A percentile compares a stretch with the other conserved stretches of the same genome.
Conservation (phyloP, 2,888 invertebrate genomes). For the Quadriops clusia region DNA sequence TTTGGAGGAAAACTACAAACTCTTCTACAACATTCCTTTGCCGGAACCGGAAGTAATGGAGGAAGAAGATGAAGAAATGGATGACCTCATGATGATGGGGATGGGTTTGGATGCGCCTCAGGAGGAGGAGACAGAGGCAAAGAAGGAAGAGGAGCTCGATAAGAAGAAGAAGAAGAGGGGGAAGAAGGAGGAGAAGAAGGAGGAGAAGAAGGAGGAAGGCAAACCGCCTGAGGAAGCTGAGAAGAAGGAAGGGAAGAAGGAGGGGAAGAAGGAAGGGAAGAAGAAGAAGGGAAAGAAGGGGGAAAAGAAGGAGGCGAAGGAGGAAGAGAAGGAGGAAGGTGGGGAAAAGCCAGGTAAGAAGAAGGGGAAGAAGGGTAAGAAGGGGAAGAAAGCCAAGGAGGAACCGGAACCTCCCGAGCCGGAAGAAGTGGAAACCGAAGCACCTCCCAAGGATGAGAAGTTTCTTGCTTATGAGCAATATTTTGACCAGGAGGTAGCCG, state of each 20-base stretch:
- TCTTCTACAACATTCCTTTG: constrained; percentile 52
- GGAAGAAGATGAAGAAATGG: constrained; percentile 14
- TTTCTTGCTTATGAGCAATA: constrained; percentile 54
- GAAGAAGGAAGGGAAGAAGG: constrained; percentile 21
- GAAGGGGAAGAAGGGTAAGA: constrained; percentile 14
- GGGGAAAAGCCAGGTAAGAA: constrained; percentile 12
- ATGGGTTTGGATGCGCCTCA: constrained; percentile 1
- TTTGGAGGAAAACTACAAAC: constrained; percentile 51
- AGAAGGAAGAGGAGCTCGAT: neutral
- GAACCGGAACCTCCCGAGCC: constrained; percentile 14
- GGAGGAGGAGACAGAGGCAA: neutral
- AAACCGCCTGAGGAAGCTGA: constrained; percentile 13
- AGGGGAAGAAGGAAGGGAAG: constrained; percentile 26
- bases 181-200: constrained; percentile 13
- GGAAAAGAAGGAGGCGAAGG: constrained; percentile 20
- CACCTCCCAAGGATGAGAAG: constrained; percentile 20
- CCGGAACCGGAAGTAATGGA: constrained; percentile 15
- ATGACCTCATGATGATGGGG: constrained; percentile 2
- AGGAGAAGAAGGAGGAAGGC: constrained; percentile 13
- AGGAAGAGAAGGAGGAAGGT: constrained; percentile 11
- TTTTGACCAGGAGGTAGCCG: constrained; percentile 49
- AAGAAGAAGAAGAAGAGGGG: constrained; percentile 29
- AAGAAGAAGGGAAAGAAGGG: constrained; percentile 28
- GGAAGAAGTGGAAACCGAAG: constrained; percentile 17
- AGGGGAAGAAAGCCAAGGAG: constrained; percentile 10